Conservation (phyloP, 1,140 invertebrate genomes). For the Adoxophyes honmai region DNA sequence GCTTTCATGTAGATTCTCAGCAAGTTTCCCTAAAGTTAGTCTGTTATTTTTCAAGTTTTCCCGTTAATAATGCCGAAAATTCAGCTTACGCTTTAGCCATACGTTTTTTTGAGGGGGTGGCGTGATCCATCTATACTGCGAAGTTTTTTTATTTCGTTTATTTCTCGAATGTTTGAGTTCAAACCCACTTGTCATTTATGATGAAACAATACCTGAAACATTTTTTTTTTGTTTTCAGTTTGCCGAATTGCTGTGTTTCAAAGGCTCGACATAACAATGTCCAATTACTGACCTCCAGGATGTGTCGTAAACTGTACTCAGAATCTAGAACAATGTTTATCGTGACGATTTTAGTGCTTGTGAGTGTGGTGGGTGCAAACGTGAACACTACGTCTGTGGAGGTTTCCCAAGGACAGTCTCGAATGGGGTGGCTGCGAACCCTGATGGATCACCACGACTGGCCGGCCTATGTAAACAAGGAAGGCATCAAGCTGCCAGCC, state of each 20-base stretch:
- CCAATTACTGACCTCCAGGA: not conserved
- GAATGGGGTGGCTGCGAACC: conserved; percentile 81
- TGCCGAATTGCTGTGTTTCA: not conserved
- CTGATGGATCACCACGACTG: conserved; percentile 83
- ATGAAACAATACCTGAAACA: too few relatives aligned
- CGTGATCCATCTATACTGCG: too few relatives aligned
- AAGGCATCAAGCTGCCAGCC: conserved; percentile 63
- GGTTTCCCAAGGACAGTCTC: conserved; percentile 30
- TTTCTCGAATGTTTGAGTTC: too few relatives aligned
- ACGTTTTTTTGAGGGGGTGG: too few relatives aligned
- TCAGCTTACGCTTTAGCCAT: too few relatives aligned
- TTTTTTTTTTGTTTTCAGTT: conserved; percentile 3
- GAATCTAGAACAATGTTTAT: conserved; percentile 37
- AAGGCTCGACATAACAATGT: not conserved
- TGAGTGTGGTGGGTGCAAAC: conserved; percentile 60
- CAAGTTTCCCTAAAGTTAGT: too few relatives aligned
- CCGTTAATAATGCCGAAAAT: too few relatives aligned
- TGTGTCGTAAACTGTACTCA: not conserved
- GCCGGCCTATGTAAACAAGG: conserved; percentile 56
- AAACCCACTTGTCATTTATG: too few relatives aligned
- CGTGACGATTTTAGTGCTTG: conserved; percentile 52
- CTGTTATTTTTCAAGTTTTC: too few relatives aligned
- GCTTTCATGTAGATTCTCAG: too few relatives aligned
- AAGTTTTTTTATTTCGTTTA: too few relatives aligned
- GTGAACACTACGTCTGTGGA: conserved; percentile 39